Evolutionary conservation across 2,797 vertebrate genomes (phyloP).

Genomic region (Peromyscus aztecus): DNA sequence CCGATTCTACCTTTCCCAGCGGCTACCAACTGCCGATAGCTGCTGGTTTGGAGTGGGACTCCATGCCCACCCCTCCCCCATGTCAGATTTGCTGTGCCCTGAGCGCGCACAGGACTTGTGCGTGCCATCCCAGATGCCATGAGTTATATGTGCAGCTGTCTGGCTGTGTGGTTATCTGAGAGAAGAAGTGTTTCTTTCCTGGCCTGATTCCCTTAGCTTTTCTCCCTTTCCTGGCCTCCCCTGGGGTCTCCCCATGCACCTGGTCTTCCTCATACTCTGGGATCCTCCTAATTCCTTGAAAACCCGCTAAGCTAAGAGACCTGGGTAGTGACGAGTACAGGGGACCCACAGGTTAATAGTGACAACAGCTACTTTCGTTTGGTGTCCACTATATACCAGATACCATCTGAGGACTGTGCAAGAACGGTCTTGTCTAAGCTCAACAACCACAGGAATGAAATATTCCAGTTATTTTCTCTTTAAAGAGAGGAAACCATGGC

Average conservation of each 20-base stretch:
- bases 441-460: background rate
- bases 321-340: background rate
- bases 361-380: background rate
- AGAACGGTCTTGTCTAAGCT: background rate
- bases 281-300: background rate
- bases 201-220: background rate
- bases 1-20: too few species aligned
- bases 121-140: background rate
- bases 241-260: fast-evolving
- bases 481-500: background rate
- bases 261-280: background rate
- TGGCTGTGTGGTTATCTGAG: background rate
- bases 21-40: background rate
- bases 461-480: background rate
- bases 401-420: background rate
- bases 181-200: background rate
- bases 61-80: background rate
- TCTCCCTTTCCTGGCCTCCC: background rate
- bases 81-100: background rate
- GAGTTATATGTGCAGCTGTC: too few species aligned
- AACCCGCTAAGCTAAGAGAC: background rate
- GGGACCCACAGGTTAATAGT: background rate
- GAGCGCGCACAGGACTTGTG: background rate
- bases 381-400: background rate
- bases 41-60: background rate